Evolutionary conservation across 2,888 invertebrate genomes (phyloP).

Genomic region (Erpobdella octoculata): DNA sequence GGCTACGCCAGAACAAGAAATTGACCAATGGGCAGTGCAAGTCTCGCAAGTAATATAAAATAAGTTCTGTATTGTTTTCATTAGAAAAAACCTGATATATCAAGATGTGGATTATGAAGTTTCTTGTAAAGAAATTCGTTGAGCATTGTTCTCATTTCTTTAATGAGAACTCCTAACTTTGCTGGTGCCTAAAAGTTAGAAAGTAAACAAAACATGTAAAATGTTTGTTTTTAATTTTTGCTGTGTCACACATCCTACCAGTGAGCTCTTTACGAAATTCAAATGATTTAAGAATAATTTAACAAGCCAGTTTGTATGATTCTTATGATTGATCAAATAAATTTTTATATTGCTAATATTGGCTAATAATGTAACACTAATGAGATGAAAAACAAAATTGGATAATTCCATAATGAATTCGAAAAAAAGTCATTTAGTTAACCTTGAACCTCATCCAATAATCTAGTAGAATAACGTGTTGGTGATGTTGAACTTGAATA

Average conservation of each 20-base stretch:
- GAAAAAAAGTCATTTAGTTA: not conserved
- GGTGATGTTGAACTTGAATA: slow-evolving; percentile 36
- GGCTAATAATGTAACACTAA: too few relatives aligned
- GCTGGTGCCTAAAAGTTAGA: slow-evolving; percentile 43
- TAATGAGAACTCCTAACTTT: slow-evolving; percentile 48
- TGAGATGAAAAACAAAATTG: not conserved
- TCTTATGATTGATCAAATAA: too few relatives aligned
- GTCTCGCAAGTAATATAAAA: not conserved
- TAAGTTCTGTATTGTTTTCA: not conserved
- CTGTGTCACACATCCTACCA: too few relatives aligned
- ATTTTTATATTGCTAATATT: too few relatives aligned
- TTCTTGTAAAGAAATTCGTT: slow-evolving; percentile 44
- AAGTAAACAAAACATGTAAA: not conserved
- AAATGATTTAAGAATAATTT: too few relatives aligned
- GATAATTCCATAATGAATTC: too few relatives aligned
- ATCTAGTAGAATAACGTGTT: slow-evolving; percentile 35
- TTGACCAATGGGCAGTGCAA: not conserved
- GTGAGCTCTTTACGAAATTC: too few relatives aligned
- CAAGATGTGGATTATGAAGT: slow-evolving; percentile 42
- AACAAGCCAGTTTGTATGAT: too few relatives aligned
- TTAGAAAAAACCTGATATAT: slow-evolving; percentile 41
- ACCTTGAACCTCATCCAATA: slow-evolving; percentile 38
- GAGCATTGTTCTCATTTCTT: slow-evolving; percentile 45
- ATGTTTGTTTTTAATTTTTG: too few relatives aligned
- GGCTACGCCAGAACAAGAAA: not conserved